Evolutionary conservation across 2,113 vertebrate species (phyloP).

Genomic region (Notarius quadriscutis): DNA sequence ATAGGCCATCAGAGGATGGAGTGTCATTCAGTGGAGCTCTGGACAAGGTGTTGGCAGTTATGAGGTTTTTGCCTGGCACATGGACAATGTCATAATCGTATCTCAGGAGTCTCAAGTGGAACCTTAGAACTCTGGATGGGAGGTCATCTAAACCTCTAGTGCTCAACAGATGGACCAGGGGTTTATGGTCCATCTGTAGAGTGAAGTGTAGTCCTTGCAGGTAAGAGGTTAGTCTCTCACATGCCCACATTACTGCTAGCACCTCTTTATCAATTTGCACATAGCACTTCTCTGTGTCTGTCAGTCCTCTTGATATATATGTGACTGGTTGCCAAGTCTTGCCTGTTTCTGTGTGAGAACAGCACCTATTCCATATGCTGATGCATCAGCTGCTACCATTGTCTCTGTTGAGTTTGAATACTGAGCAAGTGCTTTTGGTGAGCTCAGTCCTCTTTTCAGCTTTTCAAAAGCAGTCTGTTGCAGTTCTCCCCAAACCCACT

Average conservation of each 20-base stretch:
- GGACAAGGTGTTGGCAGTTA: conserved; percentile 47
- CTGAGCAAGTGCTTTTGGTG: not conserved
- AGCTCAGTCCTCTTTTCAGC: not conserved
- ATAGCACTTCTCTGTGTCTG: too few species aligned
- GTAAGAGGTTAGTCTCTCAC: conserved; percentile 38
- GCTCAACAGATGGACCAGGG: too few species aligned
- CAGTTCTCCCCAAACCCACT: conserved; percentile 14
- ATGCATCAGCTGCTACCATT: conserved; percentile 34
- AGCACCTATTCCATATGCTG: conserved; percentile 23
- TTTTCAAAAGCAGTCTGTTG: too few species aligned
- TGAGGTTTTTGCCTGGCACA: not conserved
- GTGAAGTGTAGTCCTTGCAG: conserved; percentile 30
- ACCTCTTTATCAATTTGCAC: conserved; percentile 51
- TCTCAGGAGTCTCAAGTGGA: not conserved
- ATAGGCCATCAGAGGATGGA: not conserved
- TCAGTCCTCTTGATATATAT: too few species aligned
- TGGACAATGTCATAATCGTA: not conserved
- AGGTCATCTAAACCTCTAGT: too few species aligned
- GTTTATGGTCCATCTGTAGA: too few species aligned
- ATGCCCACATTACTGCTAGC: conserved; percentile 40
- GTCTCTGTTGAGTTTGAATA: conserved; percentile 11
- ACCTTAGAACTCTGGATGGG: too few species aligned
- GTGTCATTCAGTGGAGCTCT: not conserved
- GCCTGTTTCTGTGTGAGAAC: not conserved
- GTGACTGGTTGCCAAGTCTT: too few species aligned